Base-by-base conservation (phyloP, 2,113 vertebrate genomes). In the Sander lucioperca region DNA sequence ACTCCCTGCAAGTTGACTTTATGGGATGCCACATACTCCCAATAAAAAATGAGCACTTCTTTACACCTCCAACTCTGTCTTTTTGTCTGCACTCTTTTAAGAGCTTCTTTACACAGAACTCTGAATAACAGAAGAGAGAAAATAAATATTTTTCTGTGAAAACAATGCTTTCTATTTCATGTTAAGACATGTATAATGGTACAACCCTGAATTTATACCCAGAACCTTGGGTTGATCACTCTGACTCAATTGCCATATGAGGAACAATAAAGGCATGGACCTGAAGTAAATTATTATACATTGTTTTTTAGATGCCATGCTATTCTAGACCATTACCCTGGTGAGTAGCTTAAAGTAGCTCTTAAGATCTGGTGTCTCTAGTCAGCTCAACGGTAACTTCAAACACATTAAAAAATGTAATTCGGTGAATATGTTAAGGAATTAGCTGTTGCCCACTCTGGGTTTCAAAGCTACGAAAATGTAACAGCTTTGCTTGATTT, bases 1-100 rank as follows among this genome's bases (percentile, higher is more conserved):
- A 67, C 85, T 89, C 86, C 48, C 64, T 27, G 86, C 50, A 83
- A 89, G 85, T 86, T 93, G 86, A 89, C 89, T 94, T 86, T 84
- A 81, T 75, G 83, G 86, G 88, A 90, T 82, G 83, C 86, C 79
- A 83, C 80, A 85, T 51, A 80, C 81, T 85, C 70, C 70, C 72
- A 88, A 91, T 79, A 81, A 89, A 43, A 33, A 85, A 86, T 83
- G 74, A 67, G 84, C 69, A 86, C 88, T 70, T 80, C 84, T 88
- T 83, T 85, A 72, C 86, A 86, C 80, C 77, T 88, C 77, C 2
- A 10, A 43, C 1, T 9, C 8, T 9, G 39, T 75, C 81, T 83
- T 74, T 81, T 51, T 76, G 77, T 80, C 56, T 25, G 36, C 21
- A 12, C 39, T 56, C 50, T 85, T 87, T 79, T 30, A 62, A 67